Evolutionary conservation across 2,888 invertebrate species (phyloP).

Genomic region (Drosophila rubida): DNA sequence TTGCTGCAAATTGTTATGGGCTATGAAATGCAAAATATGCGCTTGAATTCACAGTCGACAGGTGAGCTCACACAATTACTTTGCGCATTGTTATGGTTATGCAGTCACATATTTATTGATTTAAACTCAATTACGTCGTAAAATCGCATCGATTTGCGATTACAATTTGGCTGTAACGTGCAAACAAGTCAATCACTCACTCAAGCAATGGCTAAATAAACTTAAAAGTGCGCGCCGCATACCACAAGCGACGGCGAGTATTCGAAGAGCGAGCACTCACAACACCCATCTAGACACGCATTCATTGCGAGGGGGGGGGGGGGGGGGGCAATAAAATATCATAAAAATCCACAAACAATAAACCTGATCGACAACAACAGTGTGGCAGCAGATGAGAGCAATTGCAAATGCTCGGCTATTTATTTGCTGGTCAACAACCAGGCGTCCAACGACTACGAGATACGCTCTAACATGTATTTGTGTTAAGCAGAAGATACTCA

Average conservation of each 20-base stretch:
- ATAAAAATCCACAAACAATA: slow-evolving; percentile 57
- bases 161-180: slow-evolving; percentile 33
- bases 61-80: background rate
- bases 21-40: background rate
- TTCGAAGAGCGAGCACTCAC: slow-evolving; percentile 17
- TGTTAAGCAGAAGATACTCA: too few relatives aligned
- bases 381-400: slow-evolving; percentile 15
- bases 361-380: slow-evolving; percentile 45
- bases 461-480: slow-evolving; percentile 17
- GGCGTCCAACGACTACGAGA: background rate
- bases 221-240: slow-evolving; percentile 21
- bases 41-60: background rate
- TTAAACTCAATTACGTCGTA: slow-evolving; percentile 32
- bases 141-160: slow-evolving; percentile 43
- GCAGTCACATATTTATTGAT: slow-evolving; percentile 13
- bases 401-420: slow-evolving; percentile 24
- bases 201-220: slow-evolving; percentile 45
- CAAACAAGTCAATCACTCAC: slow-evolving; percentile 58
- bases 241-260: slow-evolving; percentile 28
- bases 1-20: slow-evolving; percentile 34
- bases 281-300: background rate
- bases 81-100: slow-evolving; percentile 9
- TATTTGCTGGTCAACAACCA: background rate
- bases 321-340: slow-evolving; percentile 55
- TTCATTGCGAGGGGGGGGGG: slow-evolving; percentile 3